phyloP scores from a whole-genome alignment of 2,113 vertebrate genomes.

The Boulengeromyrus knoepffleri region DNA sequence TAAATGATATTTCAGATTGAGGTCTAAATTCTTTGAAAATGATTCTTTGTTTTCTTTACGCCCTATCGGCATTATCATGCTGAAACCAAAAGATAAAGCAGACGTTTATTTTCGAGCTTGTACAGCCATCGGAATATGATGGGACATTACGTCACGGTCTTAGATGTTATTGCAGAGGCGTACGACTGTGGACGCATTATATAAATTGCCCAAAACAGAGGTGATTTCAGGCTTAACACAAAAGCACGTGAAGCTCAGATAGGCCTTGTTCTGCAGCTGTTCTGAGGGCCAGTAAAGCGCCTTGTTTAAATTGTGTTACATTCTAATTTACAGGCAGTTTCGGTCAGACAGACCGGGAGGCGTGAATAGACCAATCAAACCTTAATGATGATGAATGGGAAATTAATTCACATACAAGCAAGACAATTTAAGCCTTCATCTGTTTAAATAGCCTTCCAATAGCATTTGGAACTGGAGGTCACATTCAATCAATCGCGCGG shows the following conservation, averaged over 20 bases:
- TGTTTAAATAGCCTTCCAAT: constrained; percentile 98
- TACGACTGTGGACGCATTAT: not conserved
- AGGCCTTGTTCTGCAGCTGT: constrained; percentile 75
- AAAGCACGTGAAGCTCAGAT: constrained; percentile 64
- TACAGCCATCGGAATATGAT: not conserved
- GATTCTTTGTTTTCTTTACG: not conserved
- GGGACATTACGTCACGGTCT: not conserved
- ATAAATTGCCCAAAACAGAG: constrained; percentile 10
- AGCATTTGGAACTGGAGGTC: constrained; percentile 93
- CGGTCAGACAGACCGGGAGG: constrained; percentile 78
- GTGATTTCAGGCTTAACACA: constrained; percentile 14
- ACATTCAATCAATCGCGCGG: constrained; percentile 97
- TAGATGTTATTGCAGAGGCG: not conserved
- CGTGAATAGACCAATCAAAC: constrained; percentile 87
- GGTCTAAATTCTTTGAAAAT: not conserved
- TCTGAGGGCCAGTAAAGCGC: constrained; percentile 64
- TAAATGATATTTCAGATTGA: not conserved
- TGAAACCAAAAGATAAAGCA: not conserved
- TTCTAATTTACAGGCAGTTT: constrained; percentile 88
- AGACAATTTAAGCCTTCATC: constrained; percentile 98
- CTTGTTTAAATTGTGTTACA: constrained; percentile 89
- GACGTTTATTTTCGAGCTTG: not conserved
- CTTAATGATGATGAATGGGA: constrained; percentile 99
- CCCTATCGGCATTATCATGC: not conserved
- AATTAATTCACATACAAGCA: constrained; percentile 98